phyloP scores from a whole-genome alignment of 2,888 invertebrate genomes.

The Stenurella melanura region DNA sequence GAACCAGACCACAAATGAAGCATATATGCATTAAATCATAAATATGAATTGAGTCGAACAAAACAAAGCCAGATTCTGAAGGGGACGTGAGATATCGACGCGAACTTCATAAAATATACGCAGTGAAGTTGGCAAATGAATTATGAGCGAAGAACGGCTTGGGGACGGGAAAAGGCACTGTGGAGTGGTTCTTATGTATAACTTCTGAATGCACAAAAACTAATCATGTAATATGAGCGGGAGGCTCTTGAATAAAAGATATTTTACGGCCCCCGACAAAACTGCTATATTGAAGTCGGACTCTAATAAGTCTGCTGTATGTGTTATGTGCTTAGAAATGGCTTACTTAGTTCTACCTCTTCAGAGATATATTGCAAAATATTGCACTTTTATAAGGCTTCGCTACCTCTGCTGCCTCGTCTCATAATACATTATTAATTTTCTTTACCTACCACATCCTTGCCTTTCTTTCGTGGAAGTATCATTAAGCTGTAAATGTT shows the following conservation, averaged over 20 bases:
- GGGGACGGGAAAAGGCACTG: conserved; percentile 27
- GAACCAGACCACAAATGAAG: conserved; percentile 15
- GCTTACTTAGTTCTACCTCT: conserved; percentile 66
- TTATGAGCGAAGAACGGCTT: conserved; percentile 44
- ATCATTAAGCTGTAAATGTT: conserved; percentile 47
- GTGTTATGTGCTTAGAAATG: conserved; percentile 70
- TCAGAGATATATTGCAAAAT: conserved; percentile 62
- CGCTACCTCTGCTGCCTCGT: conserved; percentile 31
- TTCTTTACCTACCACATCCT: conserved; percentile 45
- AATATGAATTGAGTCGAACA: conserved; percentile 53
- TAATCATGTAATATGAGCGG: conserved; percentile 63
- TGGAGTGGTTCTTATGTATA: conserved; percentile 59
- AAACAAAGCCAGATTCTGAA: conserved; percentile 51
- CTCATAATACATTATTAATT: conserved; percentile 62
- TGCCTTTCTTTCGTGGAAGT: conserved; percentile 48
- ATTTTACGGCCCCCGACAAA: conserved; percentile 65
- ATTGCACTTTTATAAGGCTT: conserved; percentile 58
- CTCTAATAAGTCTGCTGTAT: conserved; percentile 68
- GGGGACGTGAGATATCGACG: conserved; percentile 54
- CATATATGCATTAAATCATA: conserved; percentile 45
- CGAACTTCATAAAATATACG: conserved; percentile 54
- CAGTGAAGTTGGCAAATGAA: conserved; percentile 54
- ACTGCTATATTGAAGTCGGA: conserved; percentile 65
- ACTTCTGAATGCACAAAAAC: conserved; percentile 63
- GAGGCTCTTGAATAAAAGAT: conserved; percentile 69